Evolutionary conservation across 2,113 vertebrate genomes (phyloP), one percentile per base, ranked within the genome.

Genomic region (Menura novaehollandiae): DNA sequence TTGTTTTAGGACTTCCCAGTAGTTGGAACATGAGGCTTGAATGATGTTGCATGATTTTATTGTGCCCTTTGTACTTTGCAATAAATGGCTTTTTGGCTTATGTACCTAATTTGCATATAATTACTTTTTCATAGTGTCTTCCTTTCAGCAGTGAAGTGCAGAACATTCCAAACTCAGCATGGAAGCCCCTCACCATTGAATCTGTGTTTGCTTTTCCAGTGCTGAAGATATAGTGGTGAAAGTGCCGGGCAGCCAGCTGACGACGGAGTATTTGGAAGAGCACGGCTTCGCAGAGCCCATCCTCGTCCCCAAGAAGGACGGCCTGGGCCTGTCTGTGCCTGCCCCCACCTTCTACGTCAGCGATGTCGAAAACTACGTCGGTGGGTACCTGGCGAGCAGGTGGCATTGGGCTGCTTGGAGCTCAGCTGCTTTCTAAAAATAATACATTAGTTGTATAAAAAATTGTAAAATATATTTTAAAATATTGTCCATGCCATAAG

Each of bases 331-430:
- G 97, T 97, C 99, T 1, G 98, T 99, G 91, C 99, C 99, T 0
- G 98, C 99, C 5, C 99, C 99, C n/a, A 99, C 99, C 20, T 99
- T 99, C 97, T 99, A 99, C 23, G 99, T 99, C 97, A 99, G 99
- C 6, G 99, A 99, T 3, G 99, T 99, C 4, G 99, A 99, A 96
- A 99, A 99, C 97, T 99, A 99, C 0, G 99, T 99, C 0, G 99
- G 99, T 99, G 96, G 87, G 99, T 97, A 53, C 44, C 58, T 39
- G 53, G 46, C 22, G 28, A 69, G 66, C 85, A 15, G 71, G 32
- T 53, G 51, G 32, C 15, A 5, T 6, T 41, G 53, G 56, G 4
- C 41, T n/a, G 22, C 23, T 12, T n/a, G 27, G 17, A 49, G 41
- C 46, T 63, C 53, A 66, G n/a, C 62, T 72, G 39, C 72, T 41